Evolutionary conservation across 2,888 invertebrate genomes (phyloP).

Genomic region (Allacma fusca): DNA sequence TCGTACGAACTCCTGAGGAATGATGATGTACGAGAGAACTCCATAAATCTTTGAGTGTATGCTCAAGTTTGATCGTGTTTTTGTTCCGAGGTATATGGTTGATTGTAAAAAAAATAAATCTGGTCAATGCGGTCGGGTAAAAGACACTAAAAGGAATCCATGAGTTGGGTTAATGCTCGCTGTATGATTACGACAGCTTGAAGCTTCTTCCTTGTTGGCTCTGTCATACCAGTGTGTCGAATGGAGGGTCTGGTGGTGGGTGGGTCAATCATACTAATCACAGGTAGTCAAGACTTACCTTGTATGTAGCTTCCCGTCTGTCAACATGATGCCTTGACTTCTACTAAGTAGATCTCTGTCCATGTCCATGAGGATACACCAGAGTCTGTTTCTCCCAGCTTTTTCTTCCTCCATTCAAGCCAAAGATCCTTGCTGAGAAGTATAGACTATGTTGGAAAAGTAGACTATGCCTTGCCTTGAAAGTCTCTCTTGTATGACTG

Average conservation of each 20-base stretch:
- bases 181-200: slow-evolving; percentile 28
- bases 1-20: too few relatives aligned
- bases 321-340: background rate
- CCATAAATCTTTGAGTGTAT: background rate
- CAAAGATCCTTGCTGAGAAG: background rate
- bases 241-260: slow-evolving; percentile 9
- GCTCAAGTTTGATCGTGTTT: background rate
- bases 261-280: slow-evolving; percentile 28
- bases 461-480: too few relatives aligned
- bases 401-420: background rate
- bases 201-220: slow-evolving; percentile 9
- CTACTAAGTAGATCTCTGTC: slow-evolving; percentile 2
- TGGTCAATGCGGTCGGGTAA: slow-evolving; percentile 25
- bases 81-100: background rate
- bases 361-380: background rate
- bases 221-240: background rate
- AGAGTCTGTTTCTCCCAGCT: background rate
- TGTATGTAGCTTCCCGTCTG: background rate
- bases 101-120: background rate
- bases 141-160: slow-evolving; percentile 17
- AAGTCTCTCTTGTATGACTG: background rate
- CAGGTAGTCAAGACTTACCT: slow-evolving; percentile 26
- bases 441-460: too few relatives aligned
- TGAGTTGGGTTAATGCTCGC: slow-evolving; percentile 35
- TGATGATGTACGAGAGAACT: too few relatives aligned